Evolutionary conservation across 2,797 vertebrate species (phyloP), one percentile per base, ranked within the genome.

Genomic region (Neosilurus hyrtlii): DNA sequence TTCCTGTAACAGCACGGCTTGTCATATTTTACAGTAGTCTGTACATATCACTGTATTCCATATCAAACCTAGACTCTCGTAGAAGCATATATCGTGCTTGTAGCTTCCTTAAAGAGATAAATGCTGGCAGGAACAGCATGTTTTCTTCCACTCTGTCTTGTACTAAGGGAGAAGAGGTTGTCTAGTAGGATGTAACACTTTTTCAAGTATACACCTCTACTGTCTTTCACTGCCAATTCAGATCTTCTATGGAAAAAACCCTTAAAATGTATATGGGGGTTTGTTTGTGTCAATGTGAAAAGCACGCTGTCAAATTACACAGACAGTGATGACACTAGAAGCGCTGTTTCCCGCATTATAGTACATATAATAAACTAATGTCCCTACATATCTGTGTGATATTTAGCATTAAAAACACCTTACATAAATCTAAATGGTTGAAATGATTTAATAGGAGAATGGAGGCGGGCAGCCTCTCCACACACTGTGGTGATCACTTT

Each of bases 401-500:
- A 37, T 54, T 54, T 62, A 54, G 24, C 37, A 49, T 22, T 68
- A 1, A 83, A 79, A 79, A 65, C 43, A 56, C 51, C 52, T 57
- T 80, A 74, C 9, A 56, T 74, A 52, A 83, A 61, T 66, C n/a
- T 65, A 74, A 80, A 66, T 16, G 30, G 6, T 43, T 35, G 15
- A 35, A 65, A 56, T 83, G 24, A 56, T 83, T 82, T 76, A 15
- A 35, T 59, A 35, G 52, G 37, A 51, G 73, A 70, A 54, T 35
- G 59, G 49, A 83, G 75, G 67, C 49, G 65, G 66, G 57, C 57
- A 16, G 57, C 15, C 57, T 83, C 75, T n/a, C 49, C 57, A 71
- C 51, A 67, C 43, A 16, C 22, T 52, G 24, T 74, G 43, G 43
- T 74, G 62, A 80, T 82, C 80, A 72, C 59, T 81, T 67, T 80